These are phyloP conservation scores for Microctenopoma steveboyesi DNA, from an alignment of 2,797 vertebrate species.

Conservation along the genomic window DNA sequence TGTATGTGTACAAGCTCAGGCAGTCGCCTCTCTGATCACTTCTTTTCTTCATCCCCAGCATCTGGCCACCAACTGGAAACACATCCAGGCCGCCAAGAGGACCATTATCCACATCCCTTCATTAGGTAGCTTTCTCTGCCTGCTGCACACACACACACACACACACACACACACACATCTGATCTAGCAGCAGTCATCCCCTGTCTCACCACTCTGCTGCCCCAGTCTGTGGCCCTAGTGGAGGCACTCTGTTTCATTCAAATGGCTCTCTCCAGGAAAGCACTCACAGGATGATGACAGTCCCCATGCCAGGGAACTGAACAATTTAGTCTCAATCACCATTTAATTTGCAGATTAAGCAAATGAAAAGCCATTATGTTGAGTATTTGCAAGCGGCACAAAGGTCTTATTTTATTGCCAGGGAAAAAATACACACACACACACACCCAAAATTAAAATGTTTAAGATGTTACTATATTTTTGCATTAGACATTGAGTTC, in stretches of 20 bases:
- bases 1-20: slow-evolving; percentile 42
- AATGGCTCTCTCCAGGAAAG: slow-evolving; percentile 96
- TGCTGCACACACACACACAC: slow-evolving; percentile 55
- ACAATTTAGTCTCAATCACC: slow-evolving; percentile 90
- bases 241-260: slow-evolving; percentile 94
- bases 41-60: slow-evolving; percentile 90
- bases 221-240: slow-evolving; percentile 93
- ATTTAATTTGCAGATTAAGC: slow-evolving; percentile 99
- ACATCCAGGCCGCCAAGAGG: slow-evolving; percentile 96
- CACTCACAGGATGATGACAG: slow-evolving; percentile 96
- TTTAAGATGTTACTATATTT: slow-evolving; percentile 32
- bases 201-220: slow-evolving; percentile 84
- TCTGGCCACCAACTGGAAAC: slow-evolving; percentile 99
- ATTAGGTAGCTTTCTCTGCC: slow-evolving; percentile 90
- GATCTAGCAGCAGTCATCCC: slow-evolving; percentile 89
- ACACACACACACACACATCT: slow-evolving; percentile 54
- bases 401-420: slow-evolving; percentile 86
- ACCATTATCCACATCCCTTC: slow-evolving; percentile 99
- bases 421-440: slow-evolving; percentile 3
- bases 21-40: slow-evolving; percentile 91
- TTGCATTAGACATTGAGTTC: slow-evolving; percentile 36
- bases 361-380: slow-evolving; percentile 96
- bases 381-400: slow-evolving; percentile 88
- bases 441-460: slow-evolving; percentile 8
- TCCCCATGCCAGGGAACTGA: slow-evolving; percentile 88